Conservation (phyloP, 1,140 invertebrate species). For the Arion vulgaris region DNA sequence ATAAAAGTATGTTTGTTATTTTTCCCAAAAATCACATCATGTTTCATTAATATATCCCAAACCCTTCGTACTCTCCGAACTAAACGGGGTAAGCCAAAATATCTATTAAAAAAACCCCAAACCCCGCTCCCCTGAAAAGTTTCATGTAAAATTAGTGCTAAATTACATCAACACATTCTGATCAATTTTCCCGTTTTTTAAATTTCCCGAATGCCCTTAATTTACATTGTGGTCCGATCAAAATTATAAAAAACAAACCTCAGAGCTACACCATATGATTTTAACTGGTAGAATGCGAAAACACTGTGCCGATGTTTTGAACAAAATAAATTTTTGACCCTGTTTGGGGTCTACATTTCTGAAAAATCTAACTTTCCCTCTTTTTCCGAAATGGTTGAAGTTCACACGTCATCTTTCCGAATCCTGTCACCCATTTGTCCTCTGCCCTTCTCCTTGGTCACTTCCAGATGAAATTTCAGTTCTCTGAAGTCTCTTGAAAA, state of each 20-base stretch:
- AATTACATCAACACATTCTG: no score
- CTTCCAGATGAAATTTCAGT: constrained; percentile 64
- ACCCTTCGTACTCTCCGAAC: no score
- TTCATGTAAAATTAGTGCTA: neutral
- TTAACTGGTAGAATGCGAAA: constrained; percentile 15
- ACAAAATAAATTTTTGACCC: constrained; percentile 50
- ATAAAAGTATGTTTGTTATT: neutral
- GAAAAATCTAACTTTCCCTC: constrained; percentile 49
- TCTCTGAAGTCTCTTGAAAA: constrained; percentile 62
- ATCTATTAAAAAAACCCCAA: no score
- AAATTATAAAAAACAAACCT: neutral
- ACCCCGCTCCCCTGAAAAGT: no score
- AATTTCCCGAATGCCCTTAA: no score
- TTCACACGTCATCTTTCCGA: constrained; percentile 62
- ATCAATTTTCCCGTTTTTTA: no score
- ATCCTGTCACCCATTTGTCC: constrained; percentile 65
- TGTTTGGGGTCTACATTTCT: constrained; percentile 46
- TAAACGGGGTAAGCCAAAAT: no score
- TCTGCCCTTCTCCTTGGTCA: constrained; percentile 49
- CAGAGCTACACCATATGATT: constrained; percentile 11
- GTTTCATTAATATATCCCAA: no score
- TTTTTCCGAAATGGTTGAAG: constrained; percentile 48
- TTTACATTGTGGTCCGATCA: no score
- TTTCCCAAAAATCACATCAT: neutral
- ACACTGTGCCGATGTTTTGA: constrained; percentile 18